phyloP scores from a whole-genome alignment of 2,888 invertebrate genomes.

The Coenonympha glycerion region DNA sequence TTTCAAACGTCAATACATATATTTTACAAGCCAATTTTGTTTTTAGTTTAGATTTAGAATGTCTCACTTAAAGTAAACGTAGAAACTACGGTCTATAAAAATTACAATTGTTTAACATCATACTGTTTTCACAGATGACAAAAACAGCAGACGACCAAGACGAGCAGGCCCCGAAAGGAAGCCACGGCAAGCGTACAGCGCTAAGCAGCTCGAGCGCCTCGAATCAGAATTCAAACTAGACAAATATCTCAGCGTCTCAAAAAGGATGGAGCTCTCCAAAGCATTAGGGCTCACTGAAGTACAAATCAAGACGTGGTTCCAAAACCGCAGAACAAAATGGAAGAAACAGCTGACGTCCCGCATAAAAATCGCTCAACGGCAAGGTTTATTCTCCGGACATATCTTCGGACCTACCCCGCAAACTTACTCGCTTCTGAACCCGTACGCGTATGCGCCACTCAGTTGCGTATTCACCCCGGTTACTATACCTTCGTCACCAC shows the following conservation, averaged over 20 bases:
- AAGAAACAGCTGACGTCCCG: conserved; percentile 96
- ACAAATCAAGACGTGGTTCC: conserved; percentile 98
- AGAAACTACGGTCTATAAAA: not conserved
- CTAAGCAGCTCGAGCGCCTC: conserved; percentile 91
- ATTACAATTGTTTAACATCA: not conserved
- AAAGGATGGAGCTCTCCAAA: conserved; percentile 94
- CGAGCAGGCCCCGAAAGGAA: conserved; percentile 94
- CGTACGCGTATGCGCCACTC: conserved; percentile 78
- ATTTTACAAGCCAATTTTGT: no score
- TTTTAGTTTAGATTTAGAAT: not conserved
- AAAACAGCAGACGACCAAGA: conserved; percentile 85
- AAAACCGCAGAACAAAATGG: conserved; percentile 97
- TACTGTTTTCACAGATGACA: conserved; percentile 78
- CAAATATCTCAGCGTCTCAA: conserved; percentile 96
- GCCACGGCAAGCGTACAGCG: conserved; percentile 96
- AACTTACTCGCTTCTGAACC: conserved; percentile 78
- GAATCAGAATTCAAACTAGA: conserved; percentile 97
- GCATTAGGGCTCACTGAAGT: conserved; percentile 92
- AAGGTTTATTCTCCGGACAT: conserved; percentile 83
- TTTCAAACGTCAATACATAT: no score
- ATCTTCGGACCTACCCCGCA: conserved; percentile 79
- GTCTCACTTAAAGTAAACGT: not conserved
- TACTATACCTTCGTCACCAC: conserved; percentile 62
- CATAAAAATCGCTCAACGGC: conserved; percentile 90
- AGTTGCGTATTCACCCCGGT: conserved; percentile 77